Evolutionary conservation across 2,797 vertebrate species (phyloP).

Genomic region (Myiotriccus ornatus): DNA sequence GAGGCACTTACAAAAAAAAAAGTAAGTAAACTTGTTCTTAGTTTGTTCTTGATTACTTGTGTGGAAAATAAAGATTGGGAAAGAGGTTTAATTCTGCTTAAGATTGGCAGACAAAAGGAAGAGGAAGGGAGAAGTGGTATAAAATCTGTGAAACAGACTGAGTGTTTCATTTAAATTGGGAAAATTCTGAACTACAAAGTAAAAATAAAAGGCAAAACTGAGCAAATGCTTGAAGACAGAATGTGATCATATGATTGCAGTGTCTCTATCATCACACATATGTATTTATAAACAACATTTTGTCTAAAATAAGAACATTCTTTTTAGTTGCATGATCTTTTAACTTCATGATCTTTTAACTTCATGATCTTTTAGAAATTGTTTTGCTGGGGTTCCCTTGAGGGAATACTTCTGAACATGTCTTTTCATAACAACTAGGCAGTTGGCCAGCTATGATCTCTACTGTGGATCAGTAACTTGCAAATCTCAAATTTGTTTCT

Average conservation of each 20-base stretch:
- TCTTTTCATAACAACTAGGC: constrained; percentile 11
- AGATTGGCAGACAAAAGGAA: neutral
- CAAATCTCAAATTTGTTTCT: neutral
- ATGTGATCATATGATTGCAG: neutral
- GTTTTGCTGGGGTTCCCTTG: neutral
- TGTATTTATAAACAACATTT: neutral
- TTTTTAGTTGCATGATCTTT: neutral
- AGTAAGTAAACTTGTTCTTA: neutral
- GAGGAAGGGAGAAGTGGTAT: neutral
- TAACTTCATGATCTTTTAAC: neutral
- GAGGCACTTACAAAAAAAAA: neutral
- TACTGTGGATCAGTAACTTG: neutral
- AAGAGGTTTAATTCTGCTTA: neutral
- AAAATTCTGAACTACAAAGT: neutral
- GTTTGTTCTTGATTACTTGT: neutral
- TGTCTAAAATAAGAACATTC: neutral
- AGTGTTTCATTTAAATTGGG: neutral
- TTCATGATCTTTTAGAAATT: neutral
- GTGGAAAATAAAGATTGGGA: neutral
- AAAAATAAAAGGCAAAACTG: neutral
- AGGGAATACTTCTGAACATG: neutral
- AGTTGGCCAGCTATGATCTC: neutral
- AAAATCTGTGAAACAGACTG: neutral
- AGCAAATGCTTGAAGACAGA: neutral
- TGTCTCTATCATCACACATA: neutral